These are phyloP conservation scores for Dryobates pubescens DNA, from an alignment of 2,797 vertebrate species.

Conservation along the genomic window DNA sequence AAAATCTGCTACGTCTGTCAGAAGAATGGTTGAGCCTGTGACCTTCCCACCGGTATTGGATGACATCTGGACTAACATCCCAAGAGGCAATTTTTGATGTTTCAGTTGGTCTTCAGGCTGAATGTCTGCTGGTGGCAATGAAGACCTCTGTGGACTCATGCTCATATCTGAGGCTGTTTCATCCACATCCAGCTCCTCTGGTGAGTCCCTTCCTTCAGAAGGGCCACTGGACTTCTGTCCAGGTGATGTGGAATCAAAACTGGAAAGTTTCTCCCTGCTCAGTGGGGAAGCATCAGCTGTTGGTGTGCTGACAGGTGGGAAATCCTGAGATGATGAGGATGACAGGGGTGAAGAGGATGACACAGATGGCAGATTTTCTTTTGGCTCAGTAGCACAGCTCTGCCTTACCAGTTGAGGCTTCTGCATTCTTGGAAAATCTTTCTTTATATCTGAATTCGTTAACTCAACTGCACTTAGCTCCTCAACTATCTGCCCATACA, in stretches of 20 bases:
- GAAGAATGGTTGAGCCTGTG: conserved; percentile 81
- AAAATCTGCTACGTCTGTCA: conserved; percentile 87
- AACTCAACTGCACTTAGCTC: conserved; percentile 95
- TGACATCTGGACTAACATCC: conserved; percentile 86
- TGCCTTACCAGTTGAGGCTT: conserved; percentile 84
- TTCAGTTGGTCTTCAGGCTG: conserved; percentile 75
- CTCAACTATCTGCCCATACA: conserved; percentile 97
- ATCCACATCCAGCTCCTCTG: conserved; percentile 91
- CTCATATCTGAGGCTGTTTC: conserved; percentile 84
- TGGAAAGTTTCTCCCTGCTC: conserved; percentile 79
- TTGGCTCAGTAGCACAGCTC: conserved; percentile 86
- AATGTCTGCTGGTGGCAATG: conserved; percentile 80
- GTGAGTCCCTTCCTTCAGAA: conserved; percentile 86
- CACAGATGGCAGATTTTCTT: conserved; percentile 84
- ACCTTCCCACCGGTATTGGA: conserved; percentile 79
- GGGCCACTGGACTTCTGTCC: conserved; percentile 88
- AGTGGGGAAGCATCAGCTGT: conserved; percentile 76
- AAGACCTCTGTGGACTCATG: conserved; percentile 86
- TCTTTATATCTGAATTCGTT: conserved; percentile 89
- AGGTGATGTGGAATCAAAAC: conserved; percentile 85
- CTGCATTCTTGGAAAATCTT: conserved; percentile 79
- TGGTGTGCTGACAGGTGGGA: conserved; percentile 48
- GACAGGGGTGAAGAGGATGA: conserved; percentile 77
- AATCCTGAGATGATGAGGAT: conserved; percentile 77
- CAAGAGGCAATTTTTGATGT: conserved; percentile 79